Percentiles rank a stretch among this genome's conserved stretches.
These are phyloP conservation scores for Argynnis bischoffii DNA, from an alignment of 2,888 invertebrate species.

Conservation along the genomic window DNA sequence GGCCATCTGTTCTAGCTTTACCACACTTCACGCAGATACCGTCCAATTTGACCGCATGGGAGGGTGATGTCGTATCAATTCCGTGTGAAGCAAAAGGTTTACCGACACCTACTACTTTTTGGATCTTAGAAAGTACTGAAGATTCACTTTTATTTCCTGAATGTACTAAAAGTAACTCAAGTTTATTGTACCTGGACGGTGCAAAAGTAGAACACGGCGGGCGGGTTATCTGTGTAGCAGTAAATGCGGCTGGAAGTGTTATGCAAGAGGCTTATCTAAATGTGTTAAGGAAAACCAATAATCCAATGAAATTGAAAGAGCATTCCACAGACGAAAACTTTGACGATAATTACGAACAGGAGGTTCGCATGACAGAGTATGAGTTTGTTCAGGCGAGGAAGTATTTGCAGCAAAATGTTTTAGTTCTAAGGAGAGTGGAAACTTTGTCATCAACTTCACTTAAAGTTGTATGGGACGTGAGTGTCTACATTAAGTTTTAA, in stretches of 20 bases:
- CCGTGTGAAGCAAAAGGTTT: conserved; percentile 96
- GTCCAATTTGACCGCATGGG: conserved; percentile 92
- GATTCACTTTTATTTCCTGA: conserved; percentile 83
- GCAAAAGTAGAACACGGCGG: conserved; percentile 73
- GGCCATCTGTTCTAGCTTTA: conserved; percentile 87
- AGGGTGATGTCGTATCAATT: conserved; percentile 93
- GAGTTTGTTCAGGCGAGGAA: conserved; percentile 90
- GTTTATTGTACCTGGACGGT: conserved; percentile 73
- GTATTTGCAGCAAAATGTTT: conserved; percentile 90
- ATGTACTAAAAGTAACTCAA: conserved; percentile 76
- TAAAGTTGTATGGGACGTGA: conserved; percentile 91
- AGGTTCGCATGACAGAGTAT: conserved; percentile 84
- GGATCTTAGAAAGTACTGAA: conserved; percentile 96
- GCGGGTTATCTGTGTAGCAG: conserved; percentile 77
- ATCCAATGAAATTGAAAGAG: conserved; percentile 64
- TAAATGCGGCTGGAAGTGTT: conserved; percentile 77
- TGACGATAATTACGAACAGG: conserved; percentile 63
- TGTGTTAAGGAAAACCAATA: conserved; percentile 72
- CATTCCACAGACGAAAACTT: conserved; percentile 60
- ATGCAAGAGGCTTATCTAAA: conserved; percentile 78
- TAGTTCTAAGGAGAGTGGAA: conserved; percentile 86
- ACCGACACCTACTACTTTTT: conserved; percentile 96
- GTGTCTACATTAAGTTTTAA: conserved; percentile 53
- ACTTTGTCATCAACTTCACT: conserved; percentile 89
- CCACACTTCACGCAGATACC: conserved; percentile 94